Evolutionary conservation across 1,140 invertebrate genomes (phyloP).

Genomic region (Chionoecetes opilio): DNA sequence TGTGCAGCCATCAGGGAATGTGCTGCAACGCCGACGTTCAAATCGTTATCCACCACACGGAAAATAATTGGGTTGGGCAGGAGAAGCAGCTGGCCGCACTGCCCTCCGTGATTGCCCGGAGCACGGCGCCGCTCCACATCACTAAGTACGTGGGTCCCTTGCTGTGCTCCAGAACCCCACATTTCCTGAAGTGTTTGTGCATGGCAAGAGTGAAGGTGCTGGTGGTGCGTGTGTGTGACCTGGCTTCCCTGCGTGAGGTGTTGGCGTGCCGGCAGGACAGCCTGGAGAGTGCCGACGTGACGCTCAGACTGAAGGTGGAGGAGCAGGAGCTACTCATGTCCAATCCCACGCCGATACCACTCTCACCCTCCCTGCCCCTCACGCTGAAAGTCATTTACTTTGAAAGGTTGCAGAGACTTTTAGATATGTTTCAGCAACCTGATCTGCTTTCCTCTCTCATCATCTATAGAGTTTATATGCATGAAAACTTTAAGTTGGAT

Average conservation of each 20-base stretch:
- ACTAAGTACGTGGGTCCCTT: constrained; percentile 51
- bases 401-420: constrained; percentile 11
- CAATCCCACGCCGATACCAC: background rate
- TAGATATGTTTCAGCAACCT: background rate
- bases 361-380: background rate
- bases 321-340: background rate
- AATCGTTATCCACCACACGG: background rate
- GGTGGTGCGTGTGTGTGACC: constrained; percentile 53
- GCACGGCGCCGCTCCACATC: background rate
- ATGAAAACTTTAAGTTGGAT: constrained; percentile 44
- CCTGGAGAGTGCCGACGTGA: constrained; percentile 30
- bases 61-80: background rate
- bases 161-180: constrained; percentile 15
- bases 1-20: constrained; percentile 6
- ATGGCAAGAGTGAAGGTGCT: background rate
- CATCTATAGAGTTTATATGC: constrained; percentile 38
- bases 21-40: background rate
- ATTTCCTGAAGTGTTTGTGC: constrained; percentile 44
- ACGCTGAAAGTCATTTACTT: constrained; percentile 51
- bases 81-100: background rate
- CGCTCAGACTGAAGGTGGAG: background rate
- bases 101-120: background rate
- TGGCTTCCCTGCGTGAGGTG: background rate
- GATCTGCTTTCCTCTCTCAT: constrained; percentile 9
- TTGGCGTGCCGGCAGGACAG: background rate